phyloP scores from a whole-genome alignment of 2,888 invertebrate species.

The Catocala nupta region DNA sequence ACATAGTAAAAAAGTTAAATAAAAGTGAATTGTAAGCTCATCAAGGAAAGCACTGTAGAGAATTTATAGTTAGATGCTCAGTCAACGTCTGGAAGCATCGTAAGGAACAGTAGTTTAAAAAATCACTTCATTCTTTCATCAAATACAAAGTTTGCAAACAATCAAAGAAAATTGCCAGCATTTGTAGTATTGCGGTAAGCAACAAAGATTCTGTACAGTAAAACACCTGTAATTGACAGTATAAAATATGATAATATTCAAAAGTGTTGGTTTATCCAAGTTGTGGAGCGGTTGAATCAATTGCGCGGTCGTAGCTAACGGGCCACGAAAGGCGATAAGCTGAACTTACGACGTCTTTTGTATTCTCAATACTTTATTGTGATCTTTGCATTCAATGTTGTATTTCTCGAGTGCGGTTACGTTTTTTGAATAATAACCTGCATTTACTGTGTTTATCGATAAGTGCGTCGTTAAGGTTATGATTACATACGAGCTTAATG shows the following conservation, averaged over 20 bases:
- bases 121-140: conserved; percentile 36
- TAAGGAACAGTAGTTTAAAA: conserved; percentile 22
- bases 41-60: conserved; percentile 6
- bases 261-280: conserved; percentile 69
- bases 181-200: conserved; percentile 31
- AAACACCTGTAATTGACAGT: conserved; percentile 69
- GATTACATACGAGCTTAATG: background rate
- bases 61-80: background rate
- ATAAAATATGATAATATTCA: conserved; percentile 79
- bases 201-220: conserved; percentile 25
- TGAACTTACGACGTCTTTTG: conserved; percentile 81
- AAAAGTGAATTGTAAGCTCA: background rate
- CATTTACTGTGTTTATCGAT: conserved; percentile 2
- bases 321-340: conserved; percentile 79
- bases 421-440: conserved; percentile 6
- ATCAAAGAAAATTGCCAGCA: conserved; percentile 45
- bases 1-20: background rate
- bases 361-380: conserved; percentile 75
- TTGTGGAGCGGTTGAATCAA: conserved; percentile 74
- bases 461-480: conserved; percentile 6
- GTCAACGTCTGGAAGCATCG: background rate
- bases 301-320: conserved; percentile 80
- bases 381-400: conserved; percentile 56
- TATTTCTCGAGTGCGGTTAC: conserved; percentile 19
- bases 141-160: conserved; percentile 35